phyloP scores from a whole-genome alignment of 2,888 invertebrate species.

The Agelastica alni region DNA sequence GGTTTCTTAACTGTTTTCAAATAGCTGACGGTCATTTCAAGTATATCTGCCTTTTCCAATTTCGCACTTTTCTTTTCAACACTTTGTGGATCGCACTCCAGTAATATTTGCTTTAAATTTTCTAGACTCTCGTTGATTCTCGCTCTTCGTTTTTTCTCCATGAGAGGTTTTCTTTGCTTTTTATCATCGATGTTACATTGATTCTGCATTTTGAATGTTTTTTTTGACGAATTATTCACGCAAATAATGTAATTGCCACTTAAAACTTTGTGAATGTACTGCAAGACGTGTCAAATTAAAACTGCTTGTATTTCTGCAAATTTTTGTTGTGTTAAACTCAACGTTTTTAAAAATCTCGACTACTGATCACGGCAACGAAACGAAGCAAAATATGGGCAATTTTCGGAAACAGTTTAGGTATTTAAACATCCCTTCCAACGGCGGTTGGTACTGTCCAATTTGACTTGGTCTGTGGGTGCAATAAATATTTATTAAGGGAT shows the following conservation, averaged over 20 bases:
- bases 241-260: neutral
- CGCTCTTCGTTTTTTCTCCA: slow-evolving; percentile 42
- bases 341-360: too few species aligned
- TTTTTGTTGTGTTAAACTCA: too few species aligned
- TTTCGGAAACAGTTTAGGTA: slow-evolving; percentile 19
- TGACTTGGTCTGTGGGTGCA: slow-evolving; percentile 28
- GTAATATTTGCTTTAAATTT: slow-evolving; percentile 34
- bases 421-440: slow-evolving; percentile 6
- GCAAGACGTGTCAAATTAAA: too few species aligned
- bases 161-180: slow-evolving; percentile 39
- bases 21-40: slow-evolving; percentile 53
- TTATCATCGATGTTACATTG: slow-evolving; percentile 27
- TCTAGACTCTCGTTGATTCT: slow-evolving; percentile 42
- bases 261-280: neutral
- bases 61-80: slow-evolving; percentile 33
- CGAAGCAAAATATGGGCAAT: slow-evolving; percentile 7
- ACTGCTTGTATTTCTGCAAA: too few species aligned
- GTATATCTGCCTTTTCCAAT: slow-evolving; percentile 41
- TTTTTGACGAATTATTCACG: neutral
- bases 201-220: neutral
- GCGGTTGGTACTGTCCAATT: slow-evolving; percentile 18
- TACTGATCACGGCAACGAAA: slow-evolving; percentile 6
- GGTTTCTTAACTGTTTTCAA: slow-evolving; percentile 47
- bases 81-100: slow-evolving; percentile 36
- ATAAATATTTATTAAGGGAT: slow-evolving; percentile 28